A percentile compares a stretch with the other conserved stretches of the same genome.
Evolutionary conservation across 2,888 invertebrate genomes (phyloP).

Genomic region (Plemyria rubiginata): DNA sequence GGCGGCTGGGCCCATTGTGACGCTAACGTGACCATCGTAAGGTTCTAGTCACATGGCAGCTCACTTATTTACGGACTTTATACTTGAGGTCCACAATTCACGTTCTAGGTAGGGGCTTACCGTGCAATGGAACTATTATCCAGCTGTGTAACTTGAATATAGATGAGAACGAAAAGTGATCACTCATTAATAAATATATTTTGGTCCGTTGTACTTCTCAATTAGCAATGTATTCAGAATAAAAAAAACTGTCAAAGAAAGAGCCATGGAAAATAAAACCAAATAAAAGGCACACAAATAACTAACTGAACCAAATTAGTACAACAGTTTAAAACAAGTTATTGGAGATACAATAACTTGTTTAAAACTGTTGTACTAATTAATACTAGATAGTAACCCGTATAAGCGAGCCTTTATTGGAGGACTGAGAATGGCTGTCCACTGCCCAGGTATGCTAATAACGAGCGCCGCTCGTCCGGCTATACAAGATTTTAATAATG

Average conservation of each 20-base stretch:
- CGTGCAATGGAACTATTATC: not conserved
- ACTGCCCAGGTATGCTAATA: constrained; percentile 50
- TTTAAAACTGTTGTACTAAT: too few relatives aligned
- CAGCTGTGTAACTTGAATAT: not conserved
- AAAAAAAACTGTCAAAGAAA: not conserved
- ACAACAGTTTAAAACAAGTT: not conserved
- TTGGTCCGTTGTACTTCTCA: too few relatives aligned
- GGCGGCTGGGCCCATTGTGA: constrained; percentile 23
- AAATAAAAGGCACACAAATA: not conserved
- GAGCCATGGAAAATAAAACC: not conserved
- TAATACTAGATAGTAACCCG: constrained; percentile 5
- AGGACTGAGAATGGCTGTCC: constrained; percentile 11
- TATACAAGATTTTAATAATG: constrained; percentile 58
- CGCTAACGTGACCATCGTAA: constrained; percentile 11
- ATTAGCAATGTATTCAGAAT: not conserved
- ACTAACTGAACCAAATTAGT: not conserved
- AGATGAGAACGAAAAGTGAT: too few relatives aligned
- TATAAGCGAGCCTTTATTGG: constrained; percentile 8
- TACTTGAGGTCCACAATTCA: not conserved
- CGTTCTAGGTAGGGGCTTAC: not conserved
- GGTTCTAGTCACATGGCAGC: not conserved
- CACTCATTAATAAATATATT: too few relatives aligned
- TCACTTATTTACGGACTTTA: not conserved
- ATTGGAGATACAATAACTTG: too few relatives aligned
- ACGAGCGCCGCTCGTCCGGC: constrained; percentile 33